Evolutionary conservation across 2,888 invertebrate genomes (phyloP), one percentile per base, ranked within the genome.

Genomic region (Pyrrhia umbra): DNA sequence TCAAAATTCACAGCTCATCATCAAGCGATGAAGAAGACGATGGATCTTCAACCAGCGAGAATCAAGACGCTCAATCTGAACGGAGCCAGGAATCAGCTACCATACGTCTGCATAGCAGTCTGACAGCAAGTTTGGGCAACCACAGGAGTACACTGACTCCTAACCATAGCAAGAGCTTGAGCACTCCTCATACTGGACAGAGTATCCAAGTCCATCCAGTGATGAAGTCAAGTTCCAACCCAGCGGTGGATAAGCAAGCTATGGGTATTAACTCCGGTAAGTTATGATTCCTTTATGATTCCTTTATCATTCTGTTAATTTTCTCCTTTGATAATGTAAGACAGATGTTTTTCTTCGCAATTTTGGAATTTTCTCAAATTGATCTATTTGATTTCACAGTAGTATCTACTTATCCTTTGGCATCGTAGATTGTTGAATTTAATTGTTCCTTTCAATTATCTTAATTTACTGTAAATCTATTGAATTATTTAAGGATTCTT

Each of bases 11-110:
- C 96, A 97, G 92, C 93, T 97, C 91, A 87, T 97, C 97, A 59
- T 97, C 97, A 59, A 97, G 97, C 81, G 97, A 97, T 46, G 96
- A 96, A 62, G 96, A 96, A 55, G 96, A 96, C 75, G 95, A 95
- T 56, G 96, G 95, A 1, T 94, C 95, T 0, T 93, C 94, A 1
- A 90, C 91, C 21, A 95, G 94, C 67, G 95, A 95, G 76, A 94
- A 93, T 77, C 91, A 91, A 52, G 94, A 93, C 68, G 93, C 92
- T 0, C 89, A 88, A 23, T 92, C 92, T 0, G 94, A 93, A 62
- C 73, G 90, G 8, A 91, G 92, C 49, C 92, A 93, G 34, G 93
- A 92, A 37, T 92, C 92, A 0, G 88, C 87, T n/a, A 85, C 82
- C 23, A 82, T 85, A 18, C 88, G 90, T 0, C 77, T 90, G 1